Conservation (phyloP, 2,888 invertebrate species). For the Netelia inedita region DNA sequence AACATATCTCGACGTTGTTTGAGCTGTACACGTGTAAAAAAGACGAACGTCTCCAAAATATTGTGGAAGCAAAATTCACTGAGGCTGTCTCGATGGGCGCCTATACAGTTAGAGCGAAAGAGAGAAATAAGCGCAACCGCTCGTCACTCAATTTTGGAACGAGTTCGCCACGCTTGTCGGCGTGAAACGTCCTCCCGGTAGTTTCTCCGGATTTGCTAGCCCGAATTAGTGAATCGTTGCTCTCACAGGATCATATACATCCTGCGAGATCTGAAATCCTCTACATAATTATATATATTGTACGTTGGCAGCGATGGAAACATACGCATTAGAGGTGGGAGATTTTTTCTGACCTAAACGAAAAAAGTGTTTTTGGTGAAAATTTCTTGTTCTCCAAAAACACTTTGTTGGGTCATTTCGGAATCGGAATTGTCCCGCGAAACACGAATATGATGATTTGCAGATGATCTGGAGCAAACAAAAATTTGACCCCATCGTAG, state of each 20-base stretch:
- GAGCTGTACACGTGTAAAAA: slow-evolving; percentile 20
- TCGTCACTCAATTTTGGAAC: slow-evolving; percentile 32
- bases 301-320: not conserved
- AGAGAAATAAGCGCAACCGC: slow-evolving; percentile 35
- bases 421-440: too few species aligned
- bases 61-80: slow-evolving; percentile 45
- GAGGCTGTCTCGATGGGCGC: slow-evolving; percentile 34
- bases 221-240: slow-evolving; percentile 3
- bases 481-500: too few species aligned
- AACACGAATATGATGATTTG: too few species aligned
- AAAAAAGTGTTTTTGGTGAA: too few species aligned
- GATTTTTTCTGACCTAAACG: too few species aligned
- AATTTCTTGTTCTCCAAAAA: too few species aligned
- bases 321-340: not conserved
- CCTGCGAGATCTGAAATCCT: not conserved
- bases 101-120: slow-evolving; percentile 17
- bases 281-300: not conserved
- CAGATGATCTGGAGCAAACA: too few species aligned
- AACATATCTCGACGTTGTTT: slow-evolving; percentile 27
- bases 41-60: slow-evolving; percentile 46
- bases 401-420: too few species aligned
- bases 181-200: slow-evolving; percentile 64
- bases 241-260: slow-evolving; percentile 23
- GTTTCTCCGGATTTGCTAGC: slow-evolving; percentile 48
- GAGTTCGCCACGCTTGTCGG: slow-evolving; percentile 65